A percentile compares a stretch with the other conserved stretches of the same genome.
phyloP scores from a whole-genome alignment of 2,888 invertebrate genomes.

The Dynastes hyllus region DNA sequence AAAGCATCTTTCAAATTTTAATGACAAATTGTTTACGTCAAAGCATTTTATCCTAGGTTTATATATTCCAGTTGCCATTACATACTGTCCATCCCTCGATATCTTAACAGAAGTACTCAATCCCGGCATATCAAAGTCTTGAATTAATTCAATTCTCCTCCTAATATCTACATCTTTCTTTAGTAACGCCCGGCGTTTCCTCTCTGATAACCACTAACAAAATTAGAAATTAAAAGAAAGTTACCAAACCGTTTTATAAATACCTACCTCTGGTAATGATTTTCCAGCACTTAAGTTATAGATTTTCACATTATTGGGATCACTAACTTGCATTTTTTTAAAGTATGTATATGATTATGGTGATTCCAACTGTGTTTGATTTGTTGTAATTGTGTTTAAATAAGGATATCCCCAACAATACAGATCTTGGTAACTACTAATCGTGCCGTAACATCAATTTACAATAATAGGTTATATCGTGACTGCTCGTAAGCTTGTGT shows the following conservation, averaged over 20 bases:
- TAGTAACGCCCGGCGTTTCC: conserved; percentile 85
- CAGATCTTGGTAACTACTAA: no score
- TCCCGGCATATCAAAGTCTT: conserved; percentile 99
- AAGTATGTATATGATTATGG: not conserved
- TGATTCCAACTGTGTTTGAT: not conserved
- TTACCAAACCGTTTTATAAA: not conserved
- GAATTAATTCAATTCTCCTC: conserved; percentile 94
- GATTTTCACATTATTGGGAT: conserved; percentile 96
- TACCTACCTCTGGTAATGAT: conserved; percentile 94
- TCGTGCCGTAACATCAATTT: no score
- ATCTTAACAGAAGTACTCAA: conserved; percentile 89
- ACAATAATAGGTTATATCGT: no score
- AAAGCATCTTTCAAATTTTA: conserved; percentile 98
- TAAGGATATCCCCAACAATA: no score
- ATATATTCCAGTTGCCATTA: conserved; percentile 95
- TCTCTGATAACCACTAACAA: conserved; percentile 89
- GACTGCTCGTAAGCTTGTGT: no score
- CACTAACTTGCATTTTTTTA: conserved; percentile 90
- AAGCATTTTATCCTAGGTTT: conserved; percentile 97
- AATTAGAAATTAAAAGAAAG: conserved; percentile 50
- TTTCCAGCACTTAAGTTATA: conserved; percentile 98
- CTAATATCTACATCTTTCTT: conserved; percentile 94
- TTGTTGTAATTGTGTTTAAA: no score
- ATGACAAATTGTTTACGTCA: conserved; percentile 95
- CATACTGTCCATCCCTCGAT: conserved; percentile 93